Evolutionary conservation across 2,797 vertebrate species (phyloP).

Genomic region (Zalophus californianus): DNA sequence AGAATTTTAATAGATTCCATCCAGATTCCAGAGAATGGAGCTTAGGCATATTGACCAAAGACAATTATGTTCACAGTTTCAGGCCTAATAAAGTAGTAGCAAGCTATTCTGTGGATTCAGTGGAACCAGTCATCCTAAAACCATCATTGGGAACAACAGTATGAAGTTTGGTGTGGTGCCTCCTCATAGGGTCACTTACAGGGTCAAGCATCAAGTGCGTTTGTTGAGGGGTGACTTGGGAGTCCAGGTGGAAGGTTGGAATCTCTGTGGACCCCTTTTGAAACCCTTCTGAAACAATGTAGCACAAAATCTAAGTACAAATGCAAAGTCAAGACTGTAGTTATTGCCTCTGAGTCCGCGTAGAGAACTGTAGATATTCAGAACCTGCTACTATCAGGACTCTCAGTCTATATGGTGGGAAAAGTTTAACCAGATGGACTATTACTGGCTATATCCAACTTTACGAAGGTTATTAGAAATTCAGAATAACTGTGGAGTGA

Average conservation of each 20-base stretch:
- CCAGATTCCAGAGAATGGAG: constrained; percentile 4
- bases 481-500: neutral
- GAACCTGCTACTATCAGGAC: neutral
- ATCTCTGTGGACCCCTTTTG: neutral
- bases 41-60: neutral
- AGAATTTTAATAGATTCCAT: constrained; percentile 28
- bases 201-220: neutral
- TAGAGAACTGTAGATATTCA: neutral
- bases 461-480: neutral
- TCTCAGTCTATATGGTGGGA: neutral
- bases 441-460: neutral
- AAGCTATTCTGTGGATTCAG: neutral
- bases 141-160: neutral
- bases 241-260: neutral
- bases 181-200: neutral
- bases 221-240: neutral
- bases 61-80: neutral
- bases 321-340: neutral
- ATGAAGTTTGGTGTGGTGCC: neutral
- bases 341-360: neutral
- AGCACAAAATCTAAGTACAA: constrained; percentile 29
- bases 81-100: neutral
- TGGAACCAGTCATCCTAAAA: neutral
- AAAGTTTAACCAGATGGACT: neutral
- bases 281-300: neutral